Evolutionary conservation across 2,113 vertebrate genomes (phyloP).

Genomic region (Vicugna pacos): DNA sequence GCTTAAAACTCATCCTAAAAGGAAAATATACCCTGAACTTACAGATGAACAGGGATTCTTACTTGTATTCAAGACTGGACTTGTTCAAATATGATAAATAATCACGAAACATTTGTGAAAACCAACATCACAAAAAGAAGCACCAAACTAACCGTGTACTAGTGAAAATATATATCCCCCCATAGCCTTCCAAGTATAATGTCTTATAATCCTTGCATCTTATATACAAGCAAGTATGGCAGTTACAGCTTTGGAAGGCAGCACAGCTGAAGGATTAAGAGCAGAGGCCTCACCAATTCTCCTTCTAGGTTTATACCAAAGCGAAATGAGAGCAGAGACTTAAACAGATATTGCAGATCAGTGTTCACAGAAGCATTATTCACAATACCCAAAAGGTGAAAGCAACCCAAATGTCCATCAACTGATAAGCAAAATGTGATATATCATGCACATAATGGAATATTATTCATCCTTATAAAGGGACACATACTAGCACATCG

Average conservation of each 20-base stretch:
- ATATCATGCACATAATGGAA: too few relatives aligned
- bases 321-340: too few relatives aligned
- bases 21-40: neutral
- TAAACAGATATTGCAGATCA: too few relatives aligned
- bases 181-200: neutral
- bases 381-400: too few relatives aligned
- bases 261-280: neutral
- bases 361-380: too few relatives aligned
- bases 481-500: too few relatives aligned
- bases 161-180: neutral
- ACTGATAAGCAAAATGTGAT: too few relatives aligned
- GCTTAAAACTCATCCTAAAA: neutral
- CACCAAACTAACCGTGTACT: neutral
- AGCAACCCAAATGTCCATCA: too few relatives aligned
- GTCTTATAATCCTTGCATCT: neutral
- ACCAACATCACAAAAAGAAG: conserved; percentile 16
- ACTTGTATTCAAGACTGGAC: neutral
- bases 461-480: too few relatives aligned
- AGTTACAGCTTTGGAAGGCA: neutral
- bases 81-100: neutral
- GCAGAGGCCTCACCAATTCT: neutral
- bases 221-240: neutral
- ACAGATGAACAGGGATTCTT: neutral
- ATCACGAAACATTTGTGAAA: conserved; percentile 3
- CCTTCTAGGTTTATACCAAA: too few relatives aligned